phyloP scores from a whole-genome alignment of 2,888 invertebrate genomes.

The Synergus japonicus region DNA sequence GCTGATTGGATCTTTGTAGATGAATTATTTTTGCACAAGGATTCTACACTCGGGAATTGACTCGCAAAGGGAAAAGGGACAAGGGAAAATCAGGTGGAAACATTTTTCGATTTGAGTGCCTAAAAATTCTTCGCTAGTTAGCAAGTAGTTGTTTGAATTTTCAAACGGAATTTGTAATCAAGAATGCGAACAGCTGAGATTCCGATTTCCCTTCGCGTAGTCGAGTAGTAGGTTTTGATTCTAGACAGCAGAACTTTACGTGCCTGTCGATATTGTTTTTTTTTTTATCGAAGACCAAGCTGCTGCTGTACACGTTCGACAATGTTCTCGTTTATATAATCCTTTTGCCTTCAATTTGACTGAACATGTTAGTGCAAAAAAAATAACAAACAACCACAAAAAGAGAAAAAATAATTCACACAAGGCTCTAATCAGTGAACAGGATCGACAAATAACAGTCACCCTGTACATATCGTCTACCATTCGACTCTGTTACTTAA shows the following conservation, averaged over 20 bases:
- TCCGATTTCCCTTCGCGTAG: not conserved
- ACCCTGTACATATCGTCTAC: conserved; percentile 58
- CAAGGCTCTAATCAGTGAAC: conserved; percentile 38
- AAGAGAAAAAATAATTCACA: not conserved
- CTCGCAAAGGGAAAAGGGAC: not conserved
- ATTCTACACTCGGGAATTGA: not conserved
- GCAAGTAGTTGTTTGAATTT: not conserved
- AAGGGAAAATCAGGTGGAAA: not conserved
- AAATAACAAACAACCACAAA: not conserved
- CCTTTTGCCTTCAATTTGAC: not conserved
- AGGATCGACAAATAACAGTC: conserved; percentile 50
- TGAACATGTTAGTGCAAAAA: not conserved
- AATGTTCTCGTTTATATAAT: too few species aligned
- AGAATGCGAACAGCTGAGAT: not conserved
- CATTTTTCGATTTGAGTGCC: conserved; percentile 22
- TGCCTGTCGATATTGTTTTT: conserved; percentile 53
- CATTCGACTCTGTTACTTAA: conserved; percentile 58
- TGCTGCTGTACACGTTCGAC: not conserved
- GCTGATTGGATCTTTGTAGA: not conserved
- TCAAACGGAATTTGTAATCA: not conserved
- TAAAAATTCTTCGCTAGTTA: conserved; percentile 16
- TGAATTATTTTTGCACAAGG: not conserved
- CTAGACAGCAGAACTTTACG: conserved; percentile 44
- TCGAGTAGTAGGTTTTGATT: conserved; percentile 7
- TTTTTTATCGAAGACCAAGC: conserved; percentile 40